Base-by-base conservation (phyloP, 2,113 vertebrate genomes). In the Pterophyllum scalare region DNA sequence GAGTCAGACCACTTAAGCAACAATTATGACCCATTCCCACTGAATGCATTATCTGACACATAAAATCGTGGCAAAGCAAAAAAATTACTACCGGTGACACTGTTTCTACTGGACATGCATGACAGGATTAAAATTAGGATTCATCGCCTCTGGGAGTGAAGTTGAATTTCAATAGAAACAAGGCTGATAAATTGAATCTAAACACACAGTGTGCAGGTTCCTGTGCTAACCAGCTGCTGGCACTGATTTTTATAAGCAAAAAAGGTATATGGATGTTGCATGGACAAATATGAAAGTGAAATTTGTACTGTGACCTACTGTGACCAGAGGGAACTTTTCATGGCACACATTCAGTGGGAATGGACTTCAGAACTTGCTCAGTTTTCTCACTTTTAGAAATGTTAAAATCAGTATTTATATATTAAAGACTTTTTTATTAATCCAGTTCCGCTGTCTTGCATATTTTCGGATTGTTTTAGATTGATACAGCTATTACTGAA, bases 1-100 rank as follows among this genome's bases (percentile, higher is more conserved):
- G 65, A 90, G 90, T 70, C 43, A 49, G 3, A 52, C 24, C 28
- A 52, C 28, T 70, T 31, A 49, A 31, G 15, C 24, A 52, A 70
- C 65, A 70, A 4, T 7, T 52, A 49, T 70, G 24, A 70, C 24
- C 24, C 65, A 70, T 49, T 70, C 24, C 24, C 24, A 67, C 14
- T 28, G 64, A 24, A 65, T 0, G 62, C 26, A 14, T 19, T 22
- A 19, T 19, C 43, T 26, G 14, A 46, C 64, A 67, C 22, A 67
- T 24, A 67, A 67, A 67, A 7, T 19, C 7, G 14, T 26, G 1
- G 38, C n/a, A 65, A 65, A 43, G 7, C 14, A 15, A 19, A 70
- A 28, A 70, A 28, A 49, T 9, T 24, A 70, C 64, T 26, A 26
- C 14, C 17, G 46, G 15, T 26, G 40, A 46, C 17, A 26, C 13